These are phyloP conservation scores for Sebastes elongatus DNA, from an alignment of 2,797 vertebrate genomes.

Conservation along the genomic window DNA sequence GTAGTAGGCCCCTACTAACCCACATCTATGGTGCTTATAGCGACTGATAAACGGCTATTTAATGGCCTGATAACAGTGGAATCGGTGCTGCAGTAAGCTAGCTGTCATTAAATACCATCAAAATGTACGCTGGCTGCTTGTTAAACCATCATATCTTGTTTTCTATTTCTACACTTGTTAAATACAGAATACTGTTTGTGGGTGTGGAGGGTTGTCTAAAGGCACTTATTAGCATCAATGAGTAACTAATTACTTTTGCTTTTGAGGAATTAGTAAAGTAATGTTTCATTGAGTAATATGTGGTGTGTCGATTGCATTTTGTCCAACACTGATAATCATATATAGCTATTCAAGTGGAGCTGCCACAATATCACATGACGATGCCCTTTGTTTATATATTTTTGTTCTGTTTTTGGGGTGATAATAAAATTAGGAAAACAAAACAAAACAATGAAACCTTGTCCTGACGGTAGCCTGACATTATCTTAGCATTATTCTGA, in stretches of 20 bases:
- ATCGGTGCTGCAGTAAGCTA: background rate
- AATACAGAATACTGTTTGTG: background rate
- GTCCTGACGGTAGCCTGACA: background rate
- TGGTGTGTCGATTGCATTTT: background rate
- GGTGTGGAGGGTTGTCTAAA: background rate
- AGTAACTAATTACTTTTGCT: background rate
- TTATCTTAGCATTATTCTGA: slow-evolving; percentile 7
- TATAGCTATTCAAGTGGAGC: background rate
- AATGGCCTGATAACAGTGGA: too few relatives aligned
- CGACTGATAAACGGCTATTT: too few relatives aligned
- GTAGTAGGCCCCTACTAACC: too few relatives aligned
- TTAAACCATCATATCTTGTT: background rate
- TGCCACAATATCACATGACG: background rate
- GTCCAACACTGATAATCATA: background rate
- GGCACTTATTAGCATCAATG: background rate
- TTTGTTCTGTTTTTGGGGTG: background rate
- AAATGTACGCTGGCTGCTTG: background rate
- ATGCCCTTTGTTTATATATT: background rate
- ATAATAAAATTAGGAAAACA: background rate
- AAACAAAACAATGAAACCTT: background rate
- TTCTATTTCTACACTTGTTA: background rate
- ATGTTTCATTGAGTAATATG: background rate
- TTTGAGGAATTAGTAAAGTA: background rate
- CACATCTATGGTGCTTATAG: too few relatives aligned
- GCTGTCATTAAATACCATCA: background rate